Evolutionary conservation across 1,140 invertebrate species (phyloP).

Genomic region (Plectrocnemia conspersa): DNA sequence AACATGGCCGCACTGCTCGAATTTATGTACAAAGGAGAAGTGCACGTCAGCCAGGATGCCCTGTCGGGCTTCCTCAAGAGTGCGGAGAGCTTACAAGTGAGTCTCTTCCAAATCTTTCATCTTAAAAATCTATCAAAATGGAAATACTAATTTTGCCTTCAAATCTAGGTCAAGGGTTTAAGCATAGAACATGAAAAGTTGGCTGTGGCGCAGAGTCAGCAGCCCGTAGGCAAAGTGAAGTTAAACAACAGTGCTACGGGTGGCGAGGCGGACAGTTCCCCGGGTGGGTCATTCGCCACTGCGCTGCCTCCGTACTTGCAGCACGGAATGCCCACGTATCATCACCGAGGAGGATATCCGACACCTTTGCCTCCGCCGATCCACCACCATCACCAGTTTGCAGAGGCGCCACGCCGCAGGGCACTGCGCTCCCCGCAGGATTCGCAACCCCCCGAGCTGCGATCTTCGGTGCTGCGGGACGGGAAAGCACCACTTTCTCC

Average conservation of each 20-base stretch:
- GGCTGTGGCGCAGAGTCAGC: conserved; percentile 62
- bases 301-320: conserved; percentile 51
- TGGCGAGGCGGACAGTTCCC: conserved; percentile 44
- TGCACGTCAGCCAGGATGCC: conserved; percentile 84
- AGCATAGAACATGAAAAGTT: conserved; percentile 73
- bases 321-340: conserved; percentile 46
- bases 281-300: conserved; percentile 50
- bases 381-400: conserved; percentile 46
- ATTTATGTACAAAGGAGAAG: conserved; percentile 92
- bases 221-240: conserved; percentile 44
- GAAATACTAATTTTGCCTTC: conserved; percentile 13
- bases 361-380: conserved; percentile 57
- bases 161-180: conserved; percentile 66
- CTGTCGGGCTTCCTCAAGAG: conserved; percentile 85
- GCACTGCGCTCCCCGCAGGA: conserved; percentile 50
- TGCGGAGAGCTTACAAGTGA: conserved; percentile 80
- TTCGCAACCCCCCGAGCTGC: conserved; percentile 38
- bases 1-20: conserved; percentile 87
- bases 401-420: conserved; percentile 47
- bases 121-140: too few relatives aligned
- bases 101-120: too few relatives aligned
- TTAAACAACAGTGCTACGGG: conserved; percentile 33
- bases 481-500: conserved; percentile 56
- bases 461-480: conserved; percentile 45
- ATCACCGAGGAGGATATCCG: conserved; percentile 51